Evolutionary conservation across 2,888 invertebrate genomes (phyloP), one percentile per base, ranked within the genome.

Genomic region (Tenthredo distinguenda): DNA sequence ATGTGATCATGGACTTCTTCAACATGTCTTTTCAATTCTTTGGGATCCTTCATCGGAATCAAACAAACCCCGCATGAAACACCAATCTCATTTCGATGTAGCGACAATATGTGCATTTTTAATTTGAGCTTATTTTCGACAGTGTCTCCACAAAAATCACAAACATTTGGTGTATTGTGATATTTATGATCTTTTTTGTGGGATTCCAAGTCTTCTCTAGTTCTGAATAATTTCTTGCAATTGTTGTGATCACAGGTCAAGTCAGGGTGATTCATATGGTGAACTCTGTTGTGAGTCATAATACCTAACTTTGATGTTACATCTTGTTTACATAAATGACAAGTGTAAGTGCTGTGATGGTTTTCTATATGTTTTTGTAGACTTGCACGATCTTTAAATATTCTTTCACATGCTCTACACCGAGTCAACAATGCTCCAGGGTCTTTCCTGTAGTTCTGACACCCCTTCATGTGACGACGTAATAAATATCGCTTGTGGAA

Each of bases 391-490:
- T 95, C 95, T 87, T 95, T 95, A 88, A 95, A 95, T 79, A 95
- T 94, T 82, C 95, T 94, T 85, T 94, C 94, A 89, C 95, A 95
- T 7, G 95, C 94, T 85, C 95, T 94, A 88, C 95, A 95, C 2
- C 94, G 94, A 2, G 95, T 95, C 21, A 95, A 88, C n/a, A 95
- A 88, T 0, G 93, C 92, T 0, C 93, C 92, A 0, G 93, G 93
- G 89, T 95, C 95, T 87, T 95, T 95, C 0, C 93, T 89, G 72
- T 93, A 93, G 85, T 93, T 93, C 87, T 95, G 95, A 89, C 95
- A 95, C 86, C 95, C 95, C 87, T 95, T 95, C 92, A 95, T 94
- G 89, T 95, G 95, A 89, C 95, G 95, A 85, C 95, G 94, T 34
- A 95, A 89, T 26, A 95, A 90, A 84, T 95, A 94, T 74, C 94